These are phyloP conservation scores for Antennarius striatus DNA, from an alignment of 2,113 vertebrate species.

Conservation along the genomic window DNA sequence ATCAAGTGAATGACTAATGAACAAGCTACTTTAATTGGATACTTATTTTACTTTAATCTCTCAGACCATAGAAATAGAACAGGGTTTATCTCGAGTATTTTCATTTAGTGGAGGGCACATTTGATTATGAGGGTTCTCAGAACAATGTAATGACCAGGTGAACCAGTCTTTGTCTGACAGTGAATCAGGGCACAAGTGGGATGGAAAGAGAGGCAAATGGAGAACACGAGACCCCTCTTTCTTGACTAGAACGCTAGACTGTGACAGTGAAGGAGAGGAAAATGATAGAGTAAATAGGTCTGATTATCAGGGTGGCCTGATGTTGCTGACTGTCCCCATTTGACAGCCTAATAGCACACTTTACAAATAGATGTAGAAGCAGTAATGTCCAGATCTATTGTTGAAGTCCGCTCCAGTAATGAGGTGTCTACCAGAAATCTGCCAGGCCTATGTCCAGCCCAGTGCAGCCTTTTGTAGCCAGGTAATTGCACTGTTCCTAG, in stretches of 20 bases:
- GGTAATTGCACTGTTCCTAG: slow-evolving; percentile 70
- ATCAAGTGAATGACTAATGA: not conserved
- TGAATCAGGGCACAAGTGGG: slow-evolving; percentile 30
- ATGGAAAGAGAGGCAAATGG: slow-evolving; percentile 10
- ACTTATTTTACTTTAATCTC: slow-evolving; percentile 21
- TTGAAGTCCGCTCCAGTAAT: slow-evolving; percentile 73
- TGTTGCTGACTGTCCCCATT: slow-evolving; percentile 69
- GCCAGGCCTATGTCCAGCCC: slow-evolving; percentile 61
- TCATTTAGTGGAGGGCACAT: slow-evolving; percentile 30
- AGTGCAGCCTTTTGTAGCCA: slow-evolving; percentile 60
- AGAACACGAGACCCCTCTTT: slow-evolving; percentile 22
- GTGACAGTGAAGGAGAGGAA: slow-evolving; percentile 61
- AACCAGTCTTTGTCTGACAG: slow-evolving; percentile 55
- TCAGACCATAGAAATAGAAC: slow-evolving; percentile 29
- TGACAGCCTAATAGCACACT: slow-evolving; percentile 78
- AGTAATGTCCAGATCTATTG: slow-evolving; percentile 70
- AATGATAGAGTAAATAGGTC: slow-evolving; percentile 73
- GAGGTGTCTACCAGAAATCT: slow-evolving; percentile 79
- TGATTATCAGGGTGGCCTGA: slow-evolving; percentile 77
- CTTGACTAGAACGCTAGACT: slow-evolving; percentile 37
- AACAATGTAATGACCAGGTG: slow-evolving; percentile 45
- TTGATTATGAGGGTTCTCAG: slow-evolving; percentile 43
- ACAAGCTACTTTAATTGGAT: slow-evolving; percentile 9
- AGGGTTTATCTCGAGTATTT: slow-evolving; percentile 31
- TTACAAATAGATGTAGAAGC: slow-evolving; percentile 78